phyloP scores from a whole-genome alignment of 2,888 invertebrate genomes.

The Teleogryllus oceanicus region DNA sequence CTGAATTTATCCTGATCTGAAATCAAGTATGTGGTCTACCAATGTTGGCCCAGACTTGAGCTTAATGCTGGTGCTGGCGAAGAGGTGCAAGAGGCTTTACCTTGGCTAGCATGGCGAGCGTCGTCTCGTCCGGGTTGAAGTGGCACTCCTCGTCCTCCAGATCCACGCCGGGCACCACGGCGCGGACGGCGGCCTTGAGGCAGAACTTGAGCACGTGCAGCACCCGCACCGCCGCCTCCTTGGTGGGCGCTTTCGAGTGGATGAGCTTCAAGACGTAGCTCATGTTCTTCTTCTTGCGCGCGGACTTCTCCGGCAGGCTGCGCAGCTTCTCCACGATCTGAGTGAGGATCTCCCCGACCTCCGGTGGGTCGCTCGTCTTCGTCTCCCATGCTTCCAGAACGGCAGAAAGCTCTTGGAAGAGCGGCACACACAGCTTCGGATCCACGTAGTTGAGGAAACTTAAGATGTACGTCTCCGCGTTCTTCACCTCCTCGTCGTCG shows the following conservation, averaged over 20 bases:
- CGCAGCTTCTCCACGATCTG: conserved; percentile 23
- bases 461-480: background rate
- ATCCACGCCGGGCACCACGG: background rate
- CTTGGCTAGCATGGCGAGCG: background rate
- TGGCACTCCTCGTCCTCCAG: background rate
- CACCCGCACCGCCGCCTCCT: background rate
- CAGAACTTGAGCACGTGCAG: background rate
- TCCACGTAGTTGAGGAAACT: background rate
- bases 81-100: background rate
- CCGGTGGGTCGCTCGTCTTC: background rate
- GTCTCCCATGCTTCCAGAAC: background rate
- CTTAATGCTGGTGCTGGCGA: too few species aligned
- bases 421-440: background rate
- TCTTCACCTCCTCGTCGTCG: too few species aligned
- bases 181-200: background rate
- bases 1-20: too few species aligned
- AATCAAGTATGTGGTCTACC: too few species aligned
- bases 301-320: background rate
- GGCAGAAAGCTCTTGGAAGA: background rate
- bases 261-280: background rate
- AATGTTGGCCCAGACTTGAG: too few species aligned
- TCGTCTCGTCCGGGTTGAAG: background rate
- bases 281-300: background rate
- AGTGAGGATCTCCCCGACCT: conserved; percentile 12
- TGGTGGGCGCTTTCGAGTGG: background rate